These are phyloP conservation scores for Rhopalosiphum maidis DNA, from an alignment of 1,140 invertebrate species.

Conservation along the genomic window DNA sequence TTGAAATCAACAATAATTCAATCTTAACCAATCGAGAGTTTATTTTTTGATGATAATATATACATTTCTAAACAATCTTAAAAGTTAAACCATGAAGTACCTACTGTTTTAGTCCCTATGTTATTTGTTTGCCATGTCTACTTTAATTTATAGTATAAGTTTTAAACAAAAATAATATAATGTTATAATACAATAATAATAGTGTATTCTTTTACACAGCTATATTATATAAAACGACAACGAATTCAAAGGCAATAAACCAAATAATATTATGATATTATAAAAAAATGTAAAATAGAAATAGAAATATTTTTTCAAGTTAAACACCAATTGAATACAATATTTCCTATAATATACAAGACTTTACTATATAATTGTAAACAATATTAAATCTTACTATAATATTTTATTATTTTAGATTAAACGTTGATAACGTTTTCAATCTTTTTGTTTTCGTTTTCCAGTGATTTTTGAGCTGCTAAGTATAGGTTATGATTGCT, in stretches of 20 bases:
- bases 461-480: constrained; percentile 57
- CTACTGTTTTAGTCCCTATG: not conserved
- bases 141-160: not conserved
- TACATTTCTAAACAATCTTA: constrained; percentile 24
- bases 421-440: constrained; percentile 61
- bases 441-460: constrained; percentile 58
- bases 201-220: not conserved
- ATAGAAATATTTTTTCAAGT: constrained; percentile 1
- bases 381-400: not conserved
- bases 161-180: not conserved
- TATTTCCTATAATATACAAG: not conserved
- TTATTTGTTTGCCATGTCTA: not conserved
- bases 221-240: constrained; percentile 16
- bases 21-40: constrained; percentile 15
- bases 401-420: constrained; percentile 18
- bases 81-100: not conserved
- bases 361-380: not conserved
- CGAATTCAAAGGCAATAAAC: not conserved
- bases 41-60: constrained; percentile 5
- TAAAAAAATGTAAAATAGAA: constrained; percentile 8
- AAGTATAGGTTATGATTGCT: constrained; percentile 58
- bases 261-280: not conserved
- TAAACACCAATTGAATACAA: not conserved
- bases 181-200: not conserved
- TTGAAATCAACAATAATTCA: constrained; percentile 2